Percentiles rank a stretch among this genome's conserved stretches.
Evolutionary conservation across 2,888 invertebrate species (phyloP).

Genomic region (Macaria liturata): DNA sequence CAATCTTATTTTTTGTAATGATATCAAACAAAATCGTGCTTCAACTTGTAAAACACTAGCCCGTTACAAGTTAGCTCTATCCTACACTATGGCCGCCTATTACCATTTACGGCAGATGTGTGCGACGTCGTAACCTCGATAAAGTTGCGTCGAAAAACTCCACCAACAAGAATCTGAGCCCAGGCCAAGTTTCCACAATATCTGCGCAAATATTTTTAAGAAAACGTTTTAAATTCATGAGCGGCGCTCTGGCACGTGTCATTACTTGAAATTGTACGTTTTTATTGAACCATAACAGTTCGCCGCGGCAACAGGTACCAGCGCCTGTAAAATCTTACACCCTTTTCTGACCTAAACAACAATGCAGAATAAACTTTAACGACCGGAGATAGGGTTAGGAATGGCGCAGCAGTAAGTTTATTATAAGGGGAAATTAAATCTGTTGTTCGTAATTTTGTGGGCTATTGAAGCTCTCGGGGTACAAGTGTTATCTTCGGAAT

Average conservation of each 20-base stretch:
- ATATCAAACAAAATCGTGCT: too few species aligned
- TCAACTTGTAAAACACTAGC: too few species aligned
- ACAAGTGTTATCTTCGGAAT: slow-evolving; percentile 43
- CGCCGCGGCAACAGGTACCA: slow-evolving; percentile 65
- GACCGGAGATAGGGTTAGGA: slow-evolving; percentile 33
- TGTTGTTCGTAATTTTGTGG: slow-evolving; percentile 54
- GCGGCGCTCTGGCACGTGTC: slow-evolving; percentile 46
- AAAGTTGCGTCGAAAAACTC: slow-evolving; percentile 1
- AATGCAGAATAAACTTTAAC: slow-evolving; percentile 37
- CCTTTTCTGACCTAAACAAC: slow-evolving; percentile 38
- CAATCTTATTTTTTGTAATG: too few species aligned
- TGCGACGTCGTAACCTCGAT: background rate
- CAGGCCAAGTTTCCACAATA: slow-evolving; percentile 9
- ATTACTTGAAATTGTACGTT: slow-evolving; percentile 59
- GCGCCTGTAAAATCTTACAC: slow-evolving; percentile 50
- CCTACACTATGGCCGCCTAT: background rate
- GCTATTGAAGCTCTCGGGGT: slow-evolving; percentile 42
- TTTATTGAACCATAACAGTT: slow-evolving; percentile 70
- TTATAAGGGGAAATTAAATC: slow-evolving; percentile 62
- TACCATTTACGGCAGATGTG: background rate
- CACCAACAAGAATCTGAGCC: background rate
- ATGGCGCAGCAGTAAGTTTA: slow-evolving; percentile 36
- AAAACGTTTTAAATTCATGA: slow-evolving; percentile 55
- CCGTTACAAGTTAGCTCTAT: too few species aligned
- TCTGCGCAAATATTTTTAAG: slow-evolving; percentile 30